These are phyloP conservation scores for Steatocranus sp. DNA, from an alignment of 2,797 vertebrate species.

Conservation along the genomic window DNA sequence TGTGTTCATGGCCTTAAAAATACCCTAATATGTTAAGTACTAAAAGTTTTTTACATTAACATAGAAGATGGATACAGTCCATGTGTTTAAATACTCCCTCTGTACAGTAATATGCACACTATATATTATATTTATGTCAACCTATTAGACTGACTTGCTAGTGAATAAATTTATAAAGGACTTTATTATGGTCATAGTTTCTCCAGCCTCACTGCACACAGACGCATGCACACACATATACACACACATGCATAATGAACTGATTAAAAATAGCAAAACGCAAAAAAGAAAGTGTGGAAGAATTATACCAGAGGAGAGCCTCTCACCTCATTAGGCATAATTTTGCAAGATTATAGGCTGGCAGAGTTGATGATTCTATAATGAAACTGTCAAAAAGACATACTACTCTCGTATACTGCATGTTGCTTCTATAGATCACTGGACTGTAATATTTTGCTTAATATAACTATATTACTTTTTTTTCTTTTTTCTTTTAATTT, in stretches of 20 bases:
- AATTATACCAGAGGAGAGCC: slow-evolving; percentile 20
- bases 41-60: not conserved
- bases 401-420: not conserved
- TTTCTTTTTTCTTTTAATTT: not conserved
- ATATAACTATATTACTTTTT: not conserved
- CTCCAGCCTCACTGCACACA: not conserved
- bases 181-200: not conserved
- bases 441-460: slow-evolving; percentile 5
- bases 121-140: not conserved
- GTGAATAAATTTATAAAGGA: not conserved
- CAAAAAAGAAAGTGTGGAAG: not conserved
- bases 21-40: not conserved
- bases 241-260: not conserved
- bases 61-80: not conserved
- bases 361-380: slow-evolving; percentile 31
- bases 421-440: slow-evolving; percentile 6
- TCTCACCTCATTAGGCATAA: slow-evolving; percentile 36
- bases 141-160: not conserved
- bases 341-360: slow-evolving; percentile 33
- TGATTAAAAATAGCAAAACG: slow-evolving; percentile 31
- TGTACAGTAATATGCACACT: not conserved
- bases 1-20: slow-evolving; percentile 5
- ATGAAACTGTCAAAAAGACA: slow-evolving; percentile 42
- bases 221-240: not conserved
- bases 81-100: not conserved